phyloP scores from a whole-genome alignment of 1,140 invertebrate species.

The Polypedilum pembai region DNA sequence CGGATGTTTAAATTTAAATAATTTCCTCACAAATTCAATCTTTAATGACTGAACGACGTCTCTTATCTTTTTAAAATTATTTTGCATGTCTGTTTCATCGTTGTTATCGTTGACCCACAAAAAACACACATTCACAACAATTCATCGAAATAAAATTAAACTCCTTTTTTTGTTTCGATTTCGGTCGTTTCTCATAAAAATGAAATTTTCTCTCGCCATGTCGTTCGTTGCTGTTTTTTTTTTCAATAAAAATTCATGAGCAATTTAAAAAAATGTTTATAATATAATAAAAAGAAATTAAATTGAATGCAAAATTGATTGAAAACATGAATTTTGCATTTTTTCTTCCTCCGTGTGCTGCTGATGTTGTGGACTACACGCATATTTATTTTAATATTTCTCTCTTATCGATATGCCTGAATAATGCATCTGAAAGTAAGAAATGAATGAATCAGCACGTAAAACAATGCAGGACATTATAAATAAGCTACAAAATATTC shows the following conservation, averaged over 20 bases:
- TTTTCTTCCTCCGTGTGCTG: not conserved
- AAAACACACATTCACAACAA: too few species aligned
- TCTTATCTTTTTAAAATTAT: too few species aligned
- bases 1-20: too few species aligned
- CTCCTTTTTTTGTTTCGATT: too few species aligned
- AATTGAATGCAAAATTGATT: conserved; percentile 19
- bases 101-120: too few species aligned
- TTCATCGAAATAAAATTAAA: too few species aligned
- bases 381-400: conserved; percentile 14
- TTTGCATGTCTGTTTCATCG: too few species aligned
- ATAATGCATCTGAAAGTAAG: not conserved
- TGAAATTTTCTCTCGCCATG: not conserved
- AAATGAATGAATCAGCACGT: not conserved
- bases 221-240: not conserved
- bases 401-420: not conserved
- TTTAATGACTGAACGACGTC: too few species aligned
- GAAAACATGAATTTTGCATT: conserved; percentile 13
- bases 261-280: too few species aligned
- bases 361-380: not conserved
- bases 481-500: not conserved
- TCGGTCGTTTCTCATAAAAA: not conserved
- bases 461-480: not conserved
- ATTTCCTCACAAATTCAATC: too few species aligned
- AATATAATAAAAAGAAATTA: not conserved
- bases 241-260: conserved; percentile 10